Evolutionary conservation across 37 sponge, comb jelly and placozoan species (phyloP), one percentile per base, ranked within the genome.

Genomic region (Crambe crambe): DNA sequence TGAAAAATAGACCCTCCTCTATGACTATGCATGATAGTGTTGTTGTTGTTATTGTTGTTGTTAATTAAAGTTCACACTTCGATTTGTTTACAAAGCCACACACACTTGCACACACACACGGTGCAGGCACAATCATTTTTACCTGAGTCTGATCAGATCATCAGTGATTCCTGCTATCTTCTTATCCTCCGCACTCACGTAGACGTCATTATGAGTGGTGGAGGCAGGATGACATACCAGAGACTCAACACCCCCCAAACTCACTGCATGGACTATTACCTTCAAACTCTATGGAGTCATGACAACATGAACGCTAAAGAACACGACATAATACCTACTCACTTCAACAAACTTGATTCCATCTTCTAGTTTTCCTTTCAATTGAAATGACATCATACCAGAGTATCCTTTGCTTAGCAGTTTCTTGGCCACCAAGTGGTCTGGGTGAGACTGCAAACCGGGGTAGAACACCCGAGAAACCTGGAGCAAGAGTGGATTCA

Each of bases 361-460:
- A 36, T 56, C 72, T 37, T 87, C 76, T 27, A 51, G 8, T 29
- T 68, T 60, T 26, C 92, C 92, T 40, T 61, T 72, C 32, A 89
- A 41, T 68, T 73, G 77, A 72, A 92, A 89, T 21, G 83, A 77
- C 29, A 92, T 5, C 89, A 92, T 89, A 51, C 93, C 93, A 37
- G 85, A 75, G 67, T 85, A 92, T 3, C 64, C 58, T 31, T 85
- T 80, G 4, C 8, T 32, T 73, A 89, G 72, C 63, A 80, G 86
- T 39, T 75, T 80, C 76, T 89, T 89, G 47, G 89, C 89, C 21
- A 88, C 23, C 31, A 80, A 78, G 83, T 92, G 89, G 21, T 81
- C 86, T 8, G 89, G 89, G 39, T 92, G 93, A 20, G 93, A 89
- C 0, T 60, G 77, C 2, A 92, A 73, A 2, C 94, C 94, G 10